Percentiles rank a stretch among this genome's conserved stretches.
Conservation (phyloP, 2,797 vertebrate species). For the Crypturellus tataupa region DNA sequence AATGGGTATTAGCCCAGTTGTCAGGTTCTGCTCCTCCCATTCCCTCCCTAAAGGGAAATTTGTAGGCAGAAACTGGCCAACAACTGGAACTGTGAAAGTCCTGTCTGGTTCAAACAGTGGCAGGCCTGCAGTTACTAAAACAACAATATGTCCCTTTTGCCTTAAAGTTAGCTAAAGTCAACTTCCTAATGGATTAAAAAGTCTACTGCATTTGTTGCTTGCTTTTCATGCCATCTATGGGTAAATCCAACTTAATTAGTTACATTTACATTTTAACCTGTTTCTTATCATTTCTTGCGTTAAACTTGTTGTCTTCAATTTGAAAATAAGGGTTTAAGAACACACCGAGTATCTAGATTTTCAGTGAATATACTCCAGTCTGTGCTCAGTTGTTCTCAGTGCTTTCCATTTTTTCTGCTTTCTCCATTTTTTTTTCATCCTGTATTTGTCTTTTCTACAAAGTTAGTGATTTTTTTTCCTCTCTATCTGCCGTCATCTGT, state of each 20-base stretch:
- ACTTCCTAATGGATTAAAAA: not conserved
- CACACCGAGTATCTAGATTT: not conserved
- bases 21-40: not conserved
- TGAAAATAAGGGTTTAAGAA: no score
- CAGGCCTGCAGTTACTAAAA: not conserved
- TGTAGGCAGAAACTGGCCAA: not conserved
- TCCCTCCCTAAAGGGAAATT: not conserved
- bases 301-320: no score
- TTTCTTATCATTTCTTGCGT: not conserved
- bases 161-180: not conserved
- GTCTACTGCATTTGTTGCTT: not conserved
- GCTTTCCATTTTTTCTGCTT: not conserved
- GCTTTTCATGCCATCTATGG: not conserved
- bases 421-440: not conserved
- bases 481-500: not conserved
- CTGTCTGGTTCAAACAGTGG: not conserved
- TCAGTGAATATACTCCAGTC: not conserved
- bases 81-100: not conserved
- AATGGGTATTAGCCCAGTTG: not conserved
- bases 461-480: not conserved
- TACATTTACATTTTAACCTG: not conserved
- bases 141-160: not conserved
- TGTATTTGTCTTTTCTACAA: slow-evolving; percentile 9
- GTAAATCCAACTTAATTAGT: not conserved
- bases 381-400: not conserved